Base-by-base conservation (phyloP, 2,797 vertebrate genomes). In the Lagocephalus sceleratus region DNA sequence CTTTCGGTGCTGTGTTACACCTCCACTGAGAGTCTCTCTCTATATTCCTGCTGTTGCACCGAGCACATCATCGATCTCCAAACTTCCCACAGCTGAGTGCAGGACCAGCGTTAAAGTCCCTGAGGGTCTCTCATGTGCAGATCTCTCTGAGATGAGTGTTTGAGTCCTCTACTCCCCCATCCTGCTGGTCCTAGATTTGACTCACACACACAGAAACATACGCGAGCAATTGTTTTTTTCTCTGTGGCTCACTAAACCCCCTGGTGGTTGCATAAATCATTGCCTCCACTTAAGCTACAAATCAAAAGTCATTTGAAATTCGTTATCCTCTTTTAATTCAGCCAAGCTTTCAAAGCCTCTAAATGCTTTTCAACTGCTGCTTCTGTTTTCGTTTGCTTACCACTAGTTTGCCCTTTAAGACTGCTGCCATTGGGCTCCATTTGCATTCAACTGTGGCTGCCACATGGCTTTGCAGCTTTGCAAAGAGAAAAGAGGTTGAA, bases 321-420 rank as follows among this genome's bases (percentile, higher is more conserved):
- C 50, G 71, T 78, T 76, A 70, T 74, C 59, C 54, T 16, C 49
- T 57, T 81, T 70, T 84, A 76, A 76, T 75, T 77, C 63, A 75
- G 60, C 53, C 60, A 55, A 63, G 57, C 54, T 59, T 75, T 71
- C 60, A 75, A 73, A 69, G 66, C 47, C 14, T 73, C 50, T 64
- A 71, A 78, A 78, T 46, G 74, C 61, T 71, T 71, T 79, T 79
- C 56, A 71, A 69, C 67, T 62, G 68, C 49, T 49, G 64, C 71
- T 71, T 64, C 63, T 75, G 73, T 67, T 76, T 77, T 69, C 57
- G 47, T n/a, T 57, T 60, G 54, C 54, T 48, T 47, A 60, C 68
- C 51, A 47, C 53, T 63, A 20, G 6, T 61, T 69, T 74, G 71
- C 51, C 66, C 62, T 79, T 75, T 61, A 66, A 71, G 67, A 68